Evolutionary conservation across 2,797 vertebrate species (phyloP), one percentile per base, ranked within the genome.

Genomic region (Podarcis lilfordi): DNA sequence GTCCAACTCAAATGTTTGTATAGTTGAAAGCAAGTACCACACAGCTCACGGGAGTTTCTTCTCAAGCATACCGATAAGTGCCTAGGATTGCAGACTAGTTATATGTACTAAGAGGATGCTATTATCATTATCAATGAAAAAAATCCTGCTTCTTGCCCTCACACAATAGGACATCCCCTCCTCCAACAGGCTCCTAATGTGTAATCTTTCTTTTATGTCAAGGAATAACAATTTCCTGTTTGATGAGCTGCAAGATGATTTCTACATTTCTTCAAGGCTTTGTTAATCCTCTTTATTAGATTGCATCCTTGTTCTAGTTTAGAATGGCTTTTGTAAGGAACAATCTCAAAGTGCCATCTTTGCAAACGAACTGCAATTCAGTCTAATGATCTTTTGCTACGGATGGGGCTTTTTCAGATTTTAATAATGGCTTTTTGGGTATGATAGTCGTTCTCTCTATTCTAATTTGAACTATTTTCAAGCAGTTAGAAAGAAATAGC

Each of bases 401-500:
- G 72, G 81, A 86, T 82, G 0, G 75, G 17, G 25, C 84, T 90
- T 89, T 92, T 92, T 90, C 94, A 91, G 74, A 89, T 91, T 90
- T 92, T 91, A 89, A 93, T 93, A 91, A 88, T 92, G 91, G 85
- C 0, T 91, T 92, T 89, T 91, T 76, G 91, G 75, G 91, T 91
- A 91, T 92, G 91, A 89, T 93, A 90, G 87, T 90, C 93, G 94
- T 91, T 93, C 86, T 92, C 90, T 92, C 82, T 86, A 89, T 92
- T 95, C 94, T 95, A 95, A 95, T 94, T 94, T 92, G 92, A 93
- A 95, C 89, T 93, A 92, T 94, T 95, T 95, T 95, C 94, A 94
- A 93, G 92, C 93, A 92, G 93, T 96, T 95, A 95, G 80, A 92
- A 92, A 92, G 80, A 93, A 95, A 94, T 94, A 91, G 94, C 94